Percentiles rank a stretch among this genome's conserved stretches.
Conservation (phyloP, 2,797 vertebrate species). For the Propithecus perrieri region DNA sequence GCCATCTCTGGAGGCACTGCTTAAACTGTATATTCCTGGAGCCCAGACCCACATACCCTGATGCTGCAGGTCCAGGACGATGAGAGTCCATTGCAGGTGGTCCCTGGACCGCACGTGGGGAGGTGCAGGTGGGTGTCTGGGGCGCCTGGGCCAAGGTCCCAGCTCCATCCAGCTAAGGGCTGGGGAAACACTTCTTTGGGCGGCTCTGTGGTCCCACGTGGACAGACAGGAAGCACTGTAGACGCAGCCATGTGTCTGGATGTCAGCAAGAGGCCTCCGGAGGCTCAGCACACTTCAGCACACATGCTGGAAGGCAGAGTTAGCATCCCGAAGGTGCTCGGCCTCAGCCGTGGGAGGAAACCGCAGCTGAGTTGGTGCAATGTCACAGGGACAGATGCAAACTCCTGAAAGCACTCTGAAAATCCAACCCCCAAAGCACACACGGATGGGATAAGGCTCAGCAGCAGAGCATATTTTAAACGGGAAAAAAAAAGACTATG, state of each 20-base stretch:
- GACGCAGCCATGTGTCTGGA: background rate
- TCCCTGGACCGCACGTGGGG: fast-evolving
- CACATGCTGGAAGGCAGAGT: fast-evolving
- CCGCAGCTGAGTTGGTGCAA: background rate
- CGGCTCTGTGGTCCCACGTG: fast-evolving
- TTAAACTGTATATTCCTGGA: background rate
- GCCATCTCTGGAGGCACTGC: background rate
- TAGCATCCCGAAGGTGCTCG: background rate
- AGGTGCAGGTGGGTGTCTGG: background rate
- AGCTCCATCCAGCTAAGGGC: background rate
- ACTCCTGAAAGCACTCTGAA: background rate
- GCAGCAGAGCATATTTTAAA: background rate
- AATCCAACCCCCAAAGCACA: fast-evolving
- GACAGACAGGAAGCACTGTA: background rate
- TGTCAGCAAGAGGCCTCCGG: background rate
- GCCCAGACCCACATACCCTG: background rate
- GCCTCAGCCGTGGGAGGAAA: fast-evolving
- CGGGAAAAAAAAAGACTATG: background rate
- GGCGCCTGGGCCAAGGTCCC: background rate
- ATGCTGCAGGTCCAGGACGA: fast-evolving
- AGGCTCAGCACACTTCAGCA: background rate
- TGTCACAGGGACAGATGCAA: background rate
- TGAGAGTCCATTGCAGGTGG: fast-evolving
- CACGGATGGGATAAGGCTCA: background rate
- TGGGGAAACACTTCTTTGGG: background rate